These are phyloP conservation scores for Phyto melanocephala DNA, from an alignment of 2,888 invertebrate genomes.

Conservation along the genomic window DNA sequence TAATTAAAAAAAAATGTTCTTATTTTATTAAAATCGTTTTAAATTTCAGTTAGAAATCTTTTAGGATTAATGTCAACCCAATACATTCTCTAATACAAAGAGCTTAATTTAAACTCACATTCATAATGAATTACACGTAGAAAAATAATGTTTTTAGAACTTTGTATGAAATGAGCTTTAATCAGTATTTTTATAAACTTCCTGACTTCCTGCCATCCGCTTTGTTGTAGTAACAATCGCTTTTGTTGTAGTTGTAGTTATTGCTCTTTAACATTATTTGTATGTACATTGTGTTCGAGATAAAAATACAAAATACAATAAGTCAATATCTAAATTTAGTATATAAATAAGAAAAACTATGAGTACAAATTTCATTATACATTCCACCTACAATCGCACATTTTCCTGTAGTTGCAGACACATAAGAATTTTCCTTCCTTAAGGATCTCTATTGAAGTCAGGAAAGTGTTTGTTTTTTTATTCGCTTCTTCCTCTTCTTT, in stretches of 20 bases:
- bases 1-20: too few species aligned
- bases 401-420: constrained; percentile 23
- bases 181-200: background rate
- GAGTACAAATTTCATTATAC: constrained; percentile 10
- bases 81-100: too few species aligned
- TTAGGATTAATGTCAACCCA: too few species aligned
- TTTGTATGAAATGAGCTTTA: too few species aligned
- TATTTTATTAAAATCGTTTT: too few species aligned
- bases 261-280: background rate
- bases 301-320: background rate
- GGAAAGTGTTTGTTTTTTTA: background rate
- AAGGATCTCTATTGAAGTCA: background rate
- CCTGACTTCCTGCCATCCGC: background rate
- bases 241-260: background rate
- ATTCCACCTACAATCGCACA: background rate
- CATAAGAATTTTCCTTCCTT: constrained; percentile 14
- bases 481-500: background rate
- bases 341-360: constrained; percentile 6
- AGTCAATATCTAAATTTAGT: background rate
- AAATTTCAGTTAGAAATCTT: too few species aligned
- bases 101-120: too few species aligned
- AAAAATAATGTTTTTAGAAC: too few species aligned
- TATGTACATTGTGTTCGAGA: background rate
- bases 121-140: too few species aligned
- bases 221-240: background rate